phyloP scores from a whole-genome alignment of 2,888 invertebrate species.

The Pammene aurita region DNA sequence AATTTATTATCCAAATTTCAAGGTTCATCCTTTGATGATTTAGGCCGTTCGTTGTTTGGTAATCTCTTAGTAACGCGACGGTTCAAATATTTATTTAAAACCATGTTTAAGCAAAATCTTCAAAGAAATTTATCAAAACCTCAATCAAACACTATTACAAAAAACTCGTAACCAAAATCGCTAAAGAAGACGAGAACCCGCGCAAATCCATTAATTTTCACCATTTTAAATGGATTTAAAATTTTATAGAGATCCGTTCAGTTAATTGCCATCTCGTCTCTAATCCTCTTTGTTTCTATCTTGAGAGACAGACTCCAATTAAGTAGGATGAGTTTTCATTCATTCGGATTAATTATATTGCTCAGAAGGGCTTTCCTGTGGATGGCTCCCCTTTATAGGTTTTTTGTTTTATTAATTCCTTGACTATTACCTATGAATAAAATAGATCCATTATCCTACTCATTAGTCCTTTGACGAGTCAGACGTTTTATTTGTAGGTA shows the following conservation, averaged over 20 bases:
- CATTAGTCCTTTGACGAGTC: no score
- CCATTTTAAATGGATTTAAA: slow-evolving; percentile 8
- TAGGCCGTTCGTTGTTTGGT: no score
- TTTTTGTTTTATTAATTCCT: not conserved
- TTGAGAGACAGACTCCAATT: slow-evolving; percentile 28
- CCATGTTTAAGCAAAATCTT: no score
- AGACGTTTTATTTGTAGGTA: no score
- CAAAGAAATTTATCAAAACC: no score
- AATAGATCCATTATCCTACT: no score
- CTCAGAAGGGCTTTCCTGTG: not conserved
- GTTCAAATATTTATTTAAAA: no score
- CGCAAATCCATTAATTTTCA: slow-evolving; percentile 1
- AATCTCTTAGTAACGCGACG: no score
- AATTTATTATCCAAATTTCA: no score
- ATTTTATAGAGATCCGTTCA: slow-evolving; percentile 18
- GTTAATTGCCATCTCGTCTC: slow-evolving; percentile 28
- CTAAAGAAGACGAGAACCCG: not conserved
- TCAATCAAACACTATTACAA: no score
- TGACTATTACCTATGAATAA: not conserved
- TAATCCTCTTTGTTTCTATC: slow-evolving; percentile 23
- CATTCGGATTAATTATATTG: slow-evolving; percentile 24
- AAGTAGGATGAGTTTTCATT: slow-evolving; percentile 31
- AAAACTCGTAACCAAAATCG: not conserved
- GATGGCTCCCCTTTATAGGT: not conserved
- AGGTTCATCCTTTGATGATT: no score